Evolutionary conservation across 2,113 vertebrate genomes (phyloP).

Genomic region (Entomyzon cyanotis): DNA sequence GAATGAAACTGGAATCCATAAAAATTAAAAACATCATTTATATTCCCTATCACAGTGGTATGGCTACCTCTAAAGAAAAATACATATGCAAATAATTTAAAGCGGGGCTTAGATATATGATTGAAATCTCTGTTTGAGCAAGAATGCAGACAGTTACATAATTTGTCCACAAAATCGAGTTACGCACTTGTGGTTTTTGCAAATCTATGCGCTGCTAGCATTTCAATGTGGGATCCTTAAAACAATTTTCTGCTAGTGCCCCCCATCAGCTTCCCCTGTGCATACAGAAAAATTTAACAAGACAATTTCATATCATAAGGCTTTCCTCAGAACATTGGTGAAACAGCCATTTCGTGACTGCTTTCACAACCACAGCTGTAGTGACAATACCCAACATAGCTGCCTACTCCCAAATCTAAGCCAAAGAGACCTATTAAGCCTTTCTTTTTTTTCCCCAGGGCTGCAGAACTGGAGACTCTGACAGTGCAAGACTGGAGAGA

Average conservation of each 20-base stretch:
- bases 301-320: not conserved
- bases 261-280: not conserved
- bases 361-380: not conserved
- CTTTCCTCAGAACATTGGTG: not conserved
- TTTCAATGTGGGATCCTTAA: not conserved
- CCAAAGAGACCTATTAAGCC: not conserved
- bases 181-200: not conserved
- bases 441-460: not conserved
- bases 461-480: not conserved
- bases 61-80: not conserved
- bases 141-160: not conserved
- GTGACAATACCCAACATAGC: not conserved
- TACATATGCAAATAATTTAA: not conserved
- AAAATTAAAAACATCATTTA: constrained; percentile 17
- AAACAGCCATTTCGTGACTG: not conserved
- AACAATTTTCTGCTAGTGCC: not conserved
- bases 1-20: not conserved
- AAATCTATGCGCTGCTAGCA: not conserved
- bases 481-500: not conserved
- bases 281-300: not conserved
- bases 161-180: not conserved
- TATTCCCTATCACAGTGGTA: not conserved
- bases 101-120: not conserved
- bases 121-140: not conserved
- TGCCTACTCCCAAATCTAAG: not conserved